Percentiles rank a stretch among this genome's conserved stretches.
These are phyloP conservation scores for Neostethus bicornis DNA, from an alignment of 2,797 vertebrate genomes.

Conservation along the genomic window DNA sequence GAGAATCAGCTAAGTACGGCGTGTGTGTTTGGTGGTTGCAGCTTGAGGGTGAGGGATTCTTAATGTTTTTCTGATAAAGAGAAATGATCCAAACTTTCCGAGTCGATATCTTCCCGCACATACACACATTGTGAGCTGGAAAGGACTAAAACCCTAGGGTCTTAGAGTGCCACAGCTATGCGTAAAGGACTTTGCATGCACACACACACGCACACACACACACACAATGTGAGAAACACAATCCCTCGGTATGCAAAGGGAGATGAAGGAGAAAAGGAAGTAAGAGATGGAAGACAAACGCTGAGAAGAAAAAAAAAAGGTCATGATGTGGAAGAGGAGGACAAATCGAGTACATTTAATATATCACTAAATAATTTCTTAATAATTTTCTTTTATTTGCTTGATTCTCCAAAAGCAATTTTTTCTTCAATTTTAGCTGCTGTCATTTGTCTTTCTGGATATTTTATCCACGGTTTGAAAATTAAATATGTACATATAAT, in stretches of 20 bases:
- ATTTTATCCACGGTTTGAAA: slow-evolving; percentile 3
- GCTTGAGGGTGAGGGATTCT: slow-evolving; percentile 53
- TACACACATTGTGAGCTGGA: slow-evolving; percentile 65
- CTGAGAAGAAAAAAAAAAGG: not conserved
- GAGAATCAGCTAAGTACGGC: slow-evolving; percentile 65
- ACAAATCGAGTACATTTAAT: not conserved
- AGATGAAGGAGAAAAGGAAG: slow-evolving; percentile 44
- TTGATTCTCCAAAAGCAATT: slow-evolving; percentile 76
- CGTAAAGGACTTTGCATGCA: slow-evolving; percentile 83
- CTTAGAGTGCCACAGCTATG: slow-evolving; percentile 86
- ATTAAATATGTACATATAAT: slow-evolving; percentile 74
- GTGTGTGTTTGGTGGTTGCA: slow-evolving; percentile 33
- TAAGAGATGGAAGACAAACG: not conserved
- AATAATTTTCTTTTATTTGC: too few relatives aligned
- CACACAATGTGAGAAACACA: slow-evolving; percentile 65
- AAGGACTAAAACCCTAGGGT: slow-evolving; percentile 83
- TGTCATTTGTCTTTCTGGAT: slow-evolving; percentile 80
- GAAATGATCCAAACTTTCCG: slow-evolving; percentile 83
- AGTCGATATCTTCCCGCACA: slow-evolving; percentile 83
- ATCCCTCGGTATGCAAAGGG: slow-evolving; percentile 53
- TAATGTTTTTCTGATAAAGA: slow-evolving; percentile 85
- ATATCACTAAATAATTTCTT: not conserved
- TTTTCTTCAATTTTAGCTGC: slow-evolving; percentile 83
- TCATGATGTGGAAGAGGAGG: not conserved
- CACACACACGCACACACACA: slow-evolving; percentile 54